These are phyloP conservation scores for Sebastes trivittatus DNA, from an alignment of 2,797 vertebrate species.

Conservation along the genomic window DNA sequence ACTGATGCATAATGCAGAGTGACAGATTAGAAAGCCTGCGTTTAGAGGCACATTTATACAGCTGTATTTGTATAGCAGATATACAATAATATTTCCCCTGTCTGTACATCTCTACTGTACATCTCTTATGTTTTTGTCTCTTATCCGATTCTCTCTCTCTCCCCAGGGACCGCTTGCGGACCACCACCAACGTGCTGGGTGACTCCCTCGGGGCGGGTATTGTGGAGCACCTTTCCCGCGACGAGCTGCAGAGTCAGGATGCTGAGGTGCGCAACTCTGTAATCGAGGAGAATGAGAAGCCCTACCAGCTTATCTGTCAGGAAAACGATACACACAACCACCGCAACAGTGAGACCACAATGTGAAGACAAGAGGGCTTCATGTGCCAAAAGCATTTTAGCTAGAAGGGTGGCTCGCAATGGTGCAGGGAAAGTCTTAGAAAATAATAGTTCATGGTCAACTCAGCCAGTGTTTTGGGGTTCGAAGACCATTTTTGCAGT, in stretches of 20 bases:
- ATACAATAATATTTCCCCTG: not conserved
- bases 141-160: conserved; percentile 14
- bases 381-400: conserved; percentile 12
- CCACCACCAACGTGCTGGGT: conserved; percentile 94
- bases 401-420: not conserved
- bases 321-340: conserved; percentile 84
- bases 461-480: not conserved
- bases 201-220: conserved; percentile 94
- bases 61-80: not conserved
- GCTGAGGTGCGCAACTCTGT: conserved; percentile 87
- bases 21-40: conserved; percentile 39
- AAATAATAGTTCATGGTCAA: conserved; percentile 7
- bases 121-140: not conserved
- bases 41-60: not conserved
- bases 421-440: not conserved
- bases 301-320: conserved; percentile 88
- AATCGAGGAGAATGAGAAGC: conserved; percentile 86
- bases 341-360: conserved; percentile 85
- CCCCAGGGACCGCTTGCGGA: conserved; percentile 91
- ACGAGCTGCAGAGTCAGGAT: conserved; percentile 88
- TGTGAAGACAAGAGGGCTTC: conserved; percentile 74
- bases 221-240: conserved; percentile 90
- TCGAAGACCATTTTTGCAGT: not conserved
- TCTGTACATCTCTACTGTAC: not conserved
- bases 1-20: conserved; percentile 80